Evolutionary conservation across 2,888 invertebrate species (phyloP), one percentile per base, ranked within the genome.

Genomic region (Isoperla grammatica): DNA sequence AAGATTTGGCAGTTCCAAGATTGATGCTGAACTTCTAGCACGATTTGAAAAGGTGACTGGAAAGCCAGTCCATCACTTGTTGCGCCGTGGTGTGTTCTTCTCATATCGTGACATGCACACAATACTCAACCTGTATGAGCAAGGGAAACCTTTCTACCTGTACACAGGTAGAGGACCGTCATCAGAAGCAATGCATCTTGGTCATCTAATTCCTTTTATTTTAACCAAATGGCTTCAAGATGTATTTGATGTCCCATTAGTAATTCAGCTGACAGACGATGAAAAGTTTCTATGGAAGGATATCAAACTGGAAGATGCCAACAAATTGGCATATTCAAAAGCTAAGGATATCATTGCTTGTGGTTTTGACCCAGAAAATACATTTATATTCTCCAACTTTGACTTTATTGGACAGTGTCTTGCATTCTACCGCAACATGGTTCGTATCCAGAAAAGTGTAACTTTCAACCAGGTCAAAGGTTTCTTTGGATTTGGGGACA

Each of bases 221-320:
- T 88, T 99, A 73, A 95, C 95, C 19, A 95, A 94, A 88, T 97
- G 95, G 95, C 77, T 99, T 2, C 98, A 99, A 76, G 97, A 99
- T 64, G 88, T 90, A 0, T 98, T 99, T 73, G 83, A 97, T 74
- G 95, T 97, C 1, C 96, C 97, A 0, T 77, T 99, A 17, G 87
- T 99, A 1, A 91, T 99, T 65, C 99, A 99, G 74, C 74, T 99
- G 70, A 98, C 98, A 0, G 99, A 99, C 71, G 99, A 99, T 74
- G 99, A 99, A 74, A 99, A 99, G 74, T 90, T 87, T 3, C 79
- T 99, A 68, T 99, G 99, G 98, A 95, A 89, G 72, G 94, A 97
- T 72, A 78, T 99, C 56, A 87, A 87, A 67, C 73, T 97, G 8
- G 95, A 96, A 67, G 90, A 94, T 65, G 88, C 93, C 0, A 83